Evolutionary conservation across 64 coral and sea anemone genomes (phyloP), one percentile per base, ranked within the genome.

Genomic region (Actinia equina): DNA sequence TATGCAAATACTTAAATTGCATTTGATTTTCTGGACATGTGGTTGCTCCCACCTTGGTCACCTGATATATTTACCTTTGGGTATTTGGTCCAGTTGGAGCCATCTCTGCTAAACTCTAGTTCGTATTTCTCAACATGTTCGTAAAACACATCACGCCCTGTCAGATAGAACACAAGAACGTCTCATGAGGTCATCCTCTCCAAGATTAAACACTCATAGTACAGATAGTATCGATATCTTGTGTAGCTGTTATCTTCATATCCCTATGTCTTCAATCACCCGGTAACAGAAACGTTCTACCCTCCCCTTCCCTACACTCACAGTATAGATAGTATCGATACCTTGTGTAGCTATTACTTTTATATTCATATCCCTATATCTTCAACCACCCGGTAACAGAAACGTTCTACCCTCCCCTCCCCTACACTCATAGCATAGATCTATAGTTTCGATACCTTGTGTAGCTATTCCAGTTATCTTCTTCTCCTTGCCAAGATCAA

Each of bases 41-140:
- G 1, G 30, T 37, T 37, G 30, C 30, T 37, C 1, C 30, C 30
- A 37, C 1, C 30, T 37, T 37, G 30, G 30, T 37, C 30, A 37
- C 30, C 30, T 37, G 30, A 37, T 37, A 37, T 37, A 37, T 37
- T 26, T 84, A 27, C 83, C 83, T 85, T 85, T 0, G 49, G 83
- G 51, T 90, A 90, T 59, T 58, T 64, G 15, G 61, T 65, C 81
- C 81, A 85, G 0, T 13, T 37, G 3, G 52, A 51, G 23, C 82
- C 89, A 71, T 90, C 89, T 16, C 62, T 85, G 19, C 89, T 90
- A 43, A 90, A 90, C 43, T 84, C 89, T 41, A 90, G 82, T 19
- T 90, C 82, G 44, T 90, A 90, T n/a, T 49, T 90, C 41, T 90
- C 83, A 41, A 90, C 89, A 60, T 90, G 89, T 26, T 90, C 89